A percentile compares a stretch with the other conserved stretches of the same genome.
These are phyloP conservation scores for Pygoscelis adeliae DNA, from an alignment of 2,113 vertebrate species.

Conservation along the genomic window DNA sequence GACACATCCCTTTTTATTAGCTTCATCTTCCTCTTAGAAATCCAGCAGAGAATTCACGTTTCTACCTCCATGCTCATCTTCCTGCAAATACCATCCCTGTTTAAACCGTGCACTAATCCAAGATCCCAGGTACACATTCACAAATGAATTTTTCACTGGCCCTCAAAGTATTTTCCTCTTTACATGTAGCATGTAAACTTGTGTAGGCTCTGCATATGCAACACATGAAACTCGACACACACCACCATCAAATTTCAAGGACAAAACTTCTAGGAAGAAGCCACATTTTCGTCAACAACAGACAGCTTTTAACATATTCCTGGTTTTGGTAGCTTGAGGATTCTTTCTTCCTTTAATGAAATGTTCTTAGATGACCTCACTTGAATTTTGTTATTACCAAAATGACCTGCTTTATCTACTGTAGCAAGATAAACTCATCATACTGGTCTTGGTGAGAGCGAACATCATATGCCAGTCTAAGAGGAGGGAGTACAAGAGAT, in stretches of 20 bases:
- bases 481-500: background rate
- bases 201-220: background rate
- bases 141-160: background rate
- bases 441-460: background rate
- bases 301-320: background rate
- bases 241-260: background rate
- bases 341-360: background rate
- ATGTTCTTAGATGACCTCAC: background rate
- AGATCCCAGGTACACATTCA: background rate
- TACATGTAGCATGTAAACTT: background rate
- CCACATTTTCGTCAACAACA: background rate
- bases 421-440: background rate
- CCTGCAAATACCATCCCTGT: background rate
- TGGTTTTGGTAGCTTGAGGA: background rate
- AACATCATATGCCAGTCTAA: background rate
- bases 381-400: background rate
- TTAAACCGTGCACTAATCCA: background rate
- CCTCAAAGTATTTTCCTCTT: background rate
- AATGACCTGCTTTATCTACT: background rate
- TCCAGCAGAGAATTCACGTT: background rate
- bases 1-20: background rate
- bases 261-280: background rate
- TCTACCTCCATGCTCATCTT: background rate
- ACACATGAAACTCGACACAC: background rate
- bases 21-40: background rate